Conservation (phyloP, 2,888 invertebrate genomes). For the Drosophila borborema region DNA sequence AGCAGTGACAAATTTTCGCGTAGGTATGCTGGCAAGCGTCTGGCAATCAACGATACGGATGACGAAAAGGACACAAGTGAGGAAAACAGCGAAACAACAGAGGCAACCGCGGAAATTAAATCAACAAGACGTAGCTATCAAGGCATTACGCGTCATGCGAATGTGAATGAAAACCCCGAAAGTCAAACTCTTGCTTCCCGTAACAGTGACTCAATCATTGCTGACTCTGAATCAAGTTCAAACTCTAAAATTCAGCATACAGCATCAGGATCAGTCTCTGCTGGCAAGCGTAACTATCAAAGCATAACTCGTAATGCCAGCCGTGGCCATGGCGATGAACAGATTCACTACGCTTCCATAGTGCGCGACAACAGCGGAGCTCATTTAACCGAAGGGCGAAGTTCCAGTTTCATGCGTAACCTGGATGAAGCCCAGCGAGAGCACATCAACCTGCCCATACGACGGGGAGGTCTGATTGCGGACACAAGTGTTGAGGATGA, state of each 20-base stretch:
- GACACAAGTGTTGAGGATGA: conserved; percentile 57
- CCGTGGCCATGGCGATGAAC: conserved; percentile 19
- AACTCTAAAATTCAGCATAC: background rate
- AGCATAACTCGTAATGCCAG: conserved; percentile 33
- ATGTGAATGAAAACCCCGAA: background rate
- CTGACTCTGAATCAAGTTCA: background rate
- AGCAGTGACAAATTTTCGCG: conserved; percentile 55
- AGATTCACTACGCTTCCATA: conserved; percentile 69
- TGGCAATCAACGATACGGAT: conserved; percentile 50
- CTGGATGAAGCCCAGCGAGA: conserved; percentile 19
- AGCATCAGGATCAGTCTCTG: background rate
- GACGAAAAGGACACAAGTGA: conserved; percentile 15
- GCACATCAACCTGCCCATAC: conserved; percentile 44
- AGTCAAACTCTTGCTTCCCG: background rate
- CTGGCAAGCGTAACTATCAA: conserved; percentile 51
- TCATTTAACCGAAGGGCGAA: conserved; percentile 51
- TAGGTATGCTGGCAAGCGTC: conserved; percentile 74
- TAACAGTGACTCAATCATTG: background rate
- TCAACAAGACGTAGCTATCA: conserved; percentile 42
- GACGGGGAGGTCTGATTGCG: conserved; percentile 56
- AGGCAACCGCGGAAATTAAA: background rate
- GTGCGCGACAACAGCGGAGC: conserved; percentile 52
- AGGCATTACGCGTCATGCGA: conserved; percentile 21
- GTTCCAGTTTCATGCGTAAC: conserved; percentile 63
- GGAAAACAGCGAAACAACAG: conserved; percentile 4